Percentiles rank a stretch among this genome's conserved stretches.
Conservation (phyloP, 2,888 invertebrate species). For the Byasa hedistus region DNA sequence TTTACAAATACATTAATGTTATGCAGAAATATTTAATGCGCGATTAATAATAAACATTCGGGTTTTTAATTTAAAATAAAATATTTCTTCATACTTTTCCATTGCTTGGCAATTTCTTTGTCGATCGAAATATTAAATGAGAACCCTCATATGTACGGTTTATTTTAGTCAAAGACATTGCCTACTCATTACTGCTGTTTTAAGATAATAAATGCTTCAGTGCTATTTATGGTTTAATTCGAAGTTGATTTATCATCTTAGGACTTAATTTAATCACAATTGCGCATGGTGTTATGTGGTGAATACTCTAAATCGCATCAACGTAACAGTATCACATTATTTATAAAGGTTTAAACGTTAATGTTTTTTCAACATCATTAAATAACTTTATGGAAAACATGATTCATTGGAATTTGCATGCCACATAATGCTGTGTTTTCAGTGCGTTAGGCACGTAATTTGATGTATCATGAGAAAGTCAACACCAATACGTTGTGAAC, state of each 20-base stretch:
- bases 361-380: slow-evolving; percentile 31
- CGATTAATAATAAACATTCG: slow-evolving; percentile 10
- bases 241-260: slow-evolving; percentile 37
- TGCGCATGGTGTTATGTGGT: slow-evolving; percentile 79
- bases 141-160: not conserved
- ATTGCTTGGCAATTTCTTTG: slow-evolving; percentile 46
- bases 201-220: slow-evolving; percentile 32
- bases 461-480: slow-evolving; percentile 66
- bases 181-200: slow-evolving; percentile 34
- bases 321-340: not conserved
- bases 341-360: not conserved
- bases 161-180: slow-evolving; percentile 33
- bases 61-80: slow-evolving; percentile 36
- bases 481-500: slow-evolving; percentile 67
- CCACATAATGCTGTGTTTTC: slow-evolving; percentile 77
- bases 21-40: slow-evolving; percentile 71
- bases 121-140: not conserved
- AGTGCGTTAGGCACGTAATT: slow-evolving; percentile 59
- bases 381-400: slow-evolving; percentile 26
- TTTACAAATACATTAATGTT: slow-evolving; percentile 49
- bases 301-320: slow-evolving; percentile 17
- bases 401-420: slow-evolving; percentile 56
- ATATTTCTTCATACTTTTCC: slow-evolving; percentile 71
- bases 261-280: slow-evolving; percentile 42
- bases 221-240: slow-evolving; percentile 25